These are phyloP conservation scores for Carollia perspicillata DNA, from an alignment of 2,113 vertebrate genomes.

Conservation along the genomic window DNA sequence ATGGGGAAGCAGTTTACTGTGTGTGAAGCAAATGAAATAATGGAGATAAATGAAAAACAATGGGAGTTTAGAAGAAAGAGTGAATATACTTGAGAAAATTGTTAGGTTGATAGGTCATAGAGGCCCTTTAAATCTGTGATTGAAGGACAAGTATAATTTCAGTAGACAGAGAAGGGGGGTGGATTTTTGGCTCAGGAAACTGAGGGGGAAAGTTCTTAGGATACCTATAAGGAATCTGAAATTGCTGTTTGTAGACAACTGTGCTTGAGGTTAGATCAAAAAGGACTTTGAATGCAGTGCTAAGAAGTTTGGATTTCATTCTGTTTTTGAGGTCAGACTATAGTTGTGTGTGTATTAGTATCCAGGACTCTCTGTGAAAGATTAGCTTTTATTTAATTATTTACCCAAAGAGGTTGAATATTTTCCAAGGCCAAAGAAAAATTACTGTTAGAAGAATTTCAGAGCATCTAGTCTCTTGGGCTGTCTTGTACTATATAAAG, in stretches of 20 bases:
- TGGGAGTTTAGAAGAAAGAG: neutral
- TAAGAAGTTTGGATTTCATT: constrained; percentile 13
- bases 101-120: neutral
- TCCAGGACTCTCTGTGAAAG: neutral
- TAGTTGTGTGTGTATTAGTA: neutral
- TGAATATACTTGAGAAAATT: neutral
- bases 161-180: neutral
- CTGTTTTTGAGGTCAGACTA: neutral
- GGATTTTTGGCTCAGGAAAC: neutral
- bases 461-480: constrained; percentile 7
- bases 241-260: neutral
- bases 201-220: neutral
- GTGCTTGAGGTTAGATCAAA: neutral
- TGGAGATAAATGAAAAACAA: neutral
- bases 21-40: neutral
- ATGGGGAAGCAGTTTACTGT: neutral
- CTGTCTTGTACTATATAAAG: constrained; percentile 45
- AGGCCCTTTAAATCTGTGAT: neutral
- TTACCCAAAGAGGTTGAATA: constrained; percentile 38
- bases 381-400: constrained; percentile 52
- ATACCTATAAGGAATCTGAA: neutral
- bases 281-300: neutral
- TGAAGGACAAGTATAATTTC: neutral
- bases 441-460: constrained; percentile 43
- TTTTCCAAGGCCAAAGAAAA: constrained; percentile 32